Evolutionary conservation across 1,140 invertebrate genomes (phyloP).

Genomic region (Ectropis grisescens): DNA sequence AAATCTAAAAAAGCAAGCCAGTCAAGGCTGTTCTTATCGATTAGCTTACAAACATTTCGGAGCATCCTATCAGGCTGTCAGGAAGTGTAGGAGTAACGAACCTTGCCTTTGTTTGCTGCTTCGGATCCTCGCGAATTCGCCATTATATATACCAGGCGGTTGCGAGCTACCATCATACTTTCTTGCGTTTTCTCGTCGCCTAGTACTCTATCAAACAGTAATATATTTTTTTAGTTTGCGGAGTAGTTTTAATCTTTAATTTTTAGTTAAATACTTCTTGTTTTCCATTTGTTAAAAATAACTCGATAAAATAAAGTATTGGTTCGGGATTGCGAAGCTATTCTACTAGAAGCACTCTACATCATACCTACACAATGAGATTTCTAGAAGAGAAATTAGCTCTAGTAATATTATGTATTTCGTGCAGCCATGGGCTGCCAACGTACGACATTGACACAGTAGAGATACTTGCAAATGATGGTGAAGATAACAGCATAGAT

Average conservation of each 20-base stretch:
- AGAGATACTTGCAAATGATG: conserved; percentile 14
- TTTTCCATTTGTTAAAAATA: no score
- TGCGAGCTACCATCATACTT: conserved; percentile 17
- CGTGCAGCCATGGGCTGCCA: no score
- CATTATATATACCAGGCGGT: conserved; percentile 30
- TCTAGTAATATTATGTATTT: no score
- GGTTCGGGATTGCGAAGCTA: no score
- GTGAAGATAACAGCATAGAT: conserved; percentile 20
- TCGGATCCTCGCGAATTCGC: conserved; percentile 15
- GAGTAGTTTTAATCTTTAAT: no score
- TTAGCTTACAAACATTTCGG: conserved; percentile 27
- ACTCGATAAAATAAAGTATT: no score
- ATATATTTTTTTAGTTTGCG: no score
- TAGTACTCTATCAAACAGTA: conserved; percentile 23
- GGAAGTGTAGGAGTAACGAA: conserved; percentile 42
- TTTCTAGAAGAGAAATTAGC: no score
- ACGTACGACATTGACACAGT: conserved; percentile 13
- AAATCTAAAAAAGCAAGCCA: no score
- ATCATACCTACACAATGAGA: no score
- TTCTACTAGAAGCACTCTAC: no score
- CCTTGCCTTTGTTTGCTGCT: conserved; percentile 41
- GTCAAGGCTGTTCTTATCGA: conserved; percentile 35
- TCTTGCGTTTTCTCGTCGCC: conserved; percentile 20
- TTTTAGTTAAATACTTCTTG: no score
- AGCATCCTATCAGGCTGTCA: conserved; percentile 38